Evolutionary conservation across 1,140 invertebrate species (phyloP).

Genomic region (Drosophila santomea): DNA sequence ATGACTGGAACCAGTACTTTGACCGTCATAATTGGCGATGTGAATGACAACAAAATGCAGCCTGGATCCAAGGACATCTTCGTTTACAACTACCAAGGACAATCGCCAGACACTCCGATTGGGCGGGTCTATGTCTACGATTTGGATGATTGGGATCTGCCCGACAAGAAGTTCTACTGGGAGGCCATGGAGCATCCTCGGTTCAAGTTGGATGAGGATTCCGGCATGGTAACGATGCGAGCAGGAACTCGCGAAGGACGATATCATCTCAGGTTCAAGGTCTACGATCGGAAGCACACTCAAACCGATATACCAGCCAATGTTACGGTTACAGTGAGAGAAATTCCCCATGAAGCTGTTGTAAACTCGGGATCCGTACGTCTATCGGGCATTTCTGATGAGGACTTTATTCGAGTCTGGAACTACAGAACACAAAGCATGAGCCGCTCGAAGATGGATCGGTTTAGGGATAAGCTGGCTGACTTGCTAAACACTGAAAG

Average conservation of each 20-base stretch:
- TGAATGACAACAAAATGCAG: constrained; percentile 99
- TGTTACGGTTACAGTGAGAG: constrained; percentile 96
- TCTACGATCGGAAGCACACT: constrained; percentile 96
- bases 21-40: constrained; percentile 97
- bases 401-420: constrained; percentile 98
- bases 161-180: constrained; percentile 98
- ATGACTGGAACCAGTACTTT: constrained; percentile 98
- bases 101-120: constrained; percentile 96
- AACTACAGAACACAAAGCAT: constrained; percentile 94
- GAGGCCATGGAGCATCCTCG: constrained; percentile 92
- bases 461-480: constrained; percentile 94
- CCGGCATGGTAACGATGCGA: constrained; percentile 97
- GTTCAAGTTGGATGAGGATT: constrained; percentile 95
- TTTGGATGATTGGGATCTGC: constrained; percentile 98
- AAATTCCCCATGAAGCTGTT: constrained; percentile 97
- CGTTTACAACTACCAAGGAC: constrained; percentile 98
- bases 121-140: constrained; percentile 98
- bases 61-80: constrained; percentile 98
- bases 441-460: constrained; percentile 94
- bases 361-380: constrained; percentile 97
- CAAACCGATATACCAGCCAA: constrained; percentile 96
- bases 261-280: constrained; percentile 95
- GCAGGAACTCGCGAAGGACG: constrained; percentile 94
- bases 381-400: constrained; percentile 96
- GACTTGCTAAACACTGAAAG: constrained; percentile 92